Conservation (phyloP, 2,797 vertebrate genomes). For the Lateolabrax maculatus region DNA sequence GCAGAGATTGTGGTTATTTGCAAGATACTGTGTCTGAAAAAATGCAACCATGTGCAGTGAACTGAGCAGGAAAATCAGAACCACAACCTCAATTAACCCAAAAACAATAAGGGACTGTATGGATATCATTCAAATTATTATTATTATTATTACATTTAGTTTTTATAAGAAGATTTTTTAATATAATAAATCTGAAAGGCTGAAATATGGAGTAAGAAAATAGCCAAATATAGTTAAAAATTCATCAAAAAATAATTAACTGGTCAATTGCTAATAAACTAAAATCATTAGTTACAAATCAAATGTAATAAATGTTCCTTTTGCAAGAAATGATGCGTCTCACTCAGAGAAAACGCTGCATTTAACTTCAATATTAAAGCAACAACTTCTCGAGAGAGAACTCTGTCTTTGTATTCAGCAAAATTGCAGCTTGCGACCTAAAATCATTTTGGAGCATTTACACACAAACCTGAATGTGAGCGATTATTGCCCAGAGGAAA, state of each 20-base stretch:
- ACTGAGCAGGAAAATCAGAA: too few relatives aligned
- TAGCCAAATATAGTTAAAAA: too few relatives aligned
- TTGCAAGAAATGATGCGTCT: background rate
- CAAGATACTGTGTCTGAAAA: too few relatives aligned
- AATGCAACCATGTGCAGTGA: too few relatives aligned
- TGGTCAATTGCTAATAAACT: background rate
- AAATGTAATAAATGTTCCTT: too few relatives aligned
- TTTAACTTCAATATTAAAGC: background rate
- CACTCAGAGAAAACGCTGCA: background rate
- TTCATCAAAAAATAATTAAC: background rate
- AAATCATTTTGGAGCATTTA: conserved; percentile 39
- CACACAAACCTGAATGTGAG: conserved; percentile 41
- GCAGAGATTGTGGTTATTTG: too few relatives aligned
- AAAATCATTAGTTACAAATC: background rate
- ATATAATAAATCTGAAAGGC: background rate
- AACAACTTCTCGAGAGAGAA: background rate
- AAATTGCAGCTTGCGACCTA: conserved; percentile 10
- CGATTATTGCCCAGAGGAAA: conserved; percentile 48
- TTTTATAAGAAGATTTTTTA: too few relatives aligned
- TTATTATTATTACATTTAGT: too few relatives aligned
- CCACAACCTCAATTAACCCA: too few relatives aligned
- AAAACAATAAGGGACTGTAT: too few relatives aligned
- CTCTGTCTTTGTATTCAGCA: background rate
- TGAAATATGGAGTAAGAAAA: background rate
- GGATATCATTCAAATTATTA: too few relatives aligned